phyloP scores from a whole-genome alignment of 2,797 vertebrate genomes.

The Acridotheres tristis region DNA sequence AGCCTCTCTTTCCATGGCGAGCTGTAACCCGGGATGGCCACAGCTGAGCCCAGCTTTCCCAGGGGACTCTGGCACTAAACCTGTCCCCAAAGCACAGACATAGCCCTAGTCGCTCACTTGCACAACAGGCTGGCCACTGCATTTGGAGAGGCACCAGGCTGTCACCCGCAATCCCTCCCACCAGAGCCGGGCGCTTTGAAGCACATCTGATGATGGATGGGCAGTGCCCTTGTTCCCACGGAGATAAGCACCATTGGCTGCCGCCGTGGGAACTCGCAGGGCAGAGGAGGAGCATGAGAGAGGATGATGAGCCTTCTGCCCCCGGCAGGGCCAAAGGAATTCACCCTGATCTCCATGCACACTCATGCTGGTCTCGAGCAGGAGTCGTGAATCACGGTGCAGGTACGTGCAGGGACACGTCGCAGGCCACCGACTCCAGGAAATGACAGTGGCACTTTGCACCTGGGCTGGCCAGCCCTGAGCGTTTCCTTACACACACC shows the following conservation, averaged over 20 bases:
- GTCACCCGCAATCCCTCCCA: neutral
- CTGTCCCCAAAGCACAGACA: fast-evolving
- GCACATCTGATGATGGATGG: neutral
- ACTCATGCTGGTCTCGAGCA: neutral
- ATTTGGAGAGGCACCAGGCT: neutral
- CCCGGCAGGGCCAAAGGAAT: neutral
- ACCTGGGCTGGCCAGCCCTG: neutral
- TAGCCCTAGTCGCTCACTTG: neutral
- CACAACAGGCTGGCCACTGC: fast-evolving
- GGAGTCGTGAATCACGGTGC: neutral
- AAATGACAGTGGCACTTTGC: neutral
- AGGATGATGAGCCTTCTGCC: neutral
- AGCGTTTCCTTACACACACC: neutral
- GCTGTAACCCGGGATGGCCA: neutral
- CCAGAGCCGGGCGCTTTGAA: neutral
- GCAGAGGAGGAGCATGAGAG: neutral
- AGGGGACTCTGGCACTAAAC: neutral
- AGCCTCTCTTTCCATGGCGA: neutral
- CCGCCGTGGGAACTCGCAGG: neutral
- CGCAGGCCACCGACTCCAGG: fast-evolving
- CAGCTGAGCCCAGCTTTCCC: neutral
- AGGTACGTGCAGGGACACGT: neutral
- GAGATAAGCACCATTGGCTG: neutral
- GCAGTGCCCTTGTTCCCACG: neutral
- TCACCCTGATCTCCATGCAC: neutral